Evolutionary conservation across 2,888 invertebrate species (phyloP), one percentile per base, ranked within the genome.

Genomic region (Sericinus montela): DNA sequence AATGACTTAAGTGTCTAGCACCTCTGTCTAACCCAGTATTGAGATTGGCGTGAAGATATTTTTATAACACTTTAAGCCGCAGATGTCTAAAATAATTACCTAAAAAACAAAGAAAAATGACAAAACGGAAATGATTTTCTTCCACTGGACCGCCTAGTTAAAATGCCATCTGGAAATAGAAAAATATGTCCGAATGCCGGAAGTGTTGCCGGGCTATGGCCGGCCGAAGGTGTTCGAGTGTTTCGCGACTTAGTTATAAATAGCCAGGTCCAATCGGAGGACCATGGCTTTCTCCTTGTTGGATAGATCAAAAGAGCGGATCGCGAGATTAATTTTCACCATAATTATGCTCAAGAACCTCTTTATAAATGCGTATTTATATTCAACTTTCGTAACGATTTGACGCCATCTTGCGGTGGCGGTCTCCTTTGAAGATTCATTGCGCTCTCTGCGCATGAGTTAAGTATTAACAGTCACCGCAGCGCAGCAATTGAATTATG

Each of bases 221-320:
- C 48, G 49, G 43, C 65, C 65, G 69, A 71, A 72, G 69, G 59
- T 67, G 67, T 58, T 60, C 58, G 57, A 54, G 34, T 62, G 61
- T 67, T 71, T 72, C 59, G 69, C 73, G 68, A 68, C 63, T 59
- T 56, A 57, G 58, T 58, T 57, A 63, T 64, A 64, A 69, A 71
- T 49, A 72, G 46, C 34, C 32, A 44, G 52, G 45, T 34, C 47
- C 16, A 8, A 35, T 37, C 46, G 30, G 29, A 39, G 44, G 44
- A 38, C 58, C 63, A 58, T 48, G 64, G 64, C 74, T 80, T 79
- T 80, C 78, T 75, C 57, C 62, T 74, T 65, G 58, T 66, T 66
- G 72, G 76, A 77, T 75, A 80, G 79, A 81, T 83, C 82, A 84
- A 83, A 83, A 57, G 38, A 54, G 52, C 63, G 54, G 48, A 52